Evolutionary conservation across 2,888 invertebrate species (phyloP), one percentile per base, ranked within the genome.

Genomic region (Cyrtodaria siliqua): DNA sequence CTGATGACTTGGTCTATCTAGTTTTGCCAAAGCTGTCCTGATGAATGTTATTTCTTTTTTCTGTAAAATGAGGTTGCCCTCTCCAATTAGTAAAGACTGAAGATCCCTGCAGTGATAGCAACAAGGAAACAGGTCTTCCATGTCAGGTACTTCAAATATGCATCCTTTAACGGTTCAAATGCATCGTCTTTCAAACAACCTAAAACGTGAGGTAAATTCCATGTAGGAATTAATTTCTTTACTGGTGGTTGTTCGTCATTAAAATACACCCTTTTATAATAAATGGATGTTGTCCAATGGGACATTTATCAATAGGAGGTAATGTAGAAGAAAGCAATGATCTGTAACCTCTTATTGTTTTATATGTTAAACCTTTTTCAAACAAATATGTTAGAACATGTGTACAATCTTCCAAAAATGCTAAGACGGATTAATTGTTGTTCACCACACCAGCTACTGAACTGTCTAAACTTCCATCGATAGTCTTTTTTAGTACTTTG

Each of bases 381-480:
- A 70, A 24, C 4, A 61, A 59, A 57, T 14, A 29, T 23, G 61
- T 56, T 8, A 62, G 20, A 18, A 60, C 60, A 52, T 60, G 44
- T 14, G 69, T 47, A 42, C 60, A 60, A 12, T 69, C 23, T 47
- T 20, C 61, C 61, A 69, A 20, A 69, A 61, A 33, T 42, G 61
- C 55, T 40, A 49, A 20, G 72, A 62, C 49, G 67, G 67, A 63
- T 68, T 72, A 55, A 63, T 75, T 62, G 8, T 74, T 18, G 23
- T 63, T 49, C 24, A 71, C 38, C n/a, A 77, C 77, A 71, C 64
- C 69, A 78, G 70, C 72, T 40, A 68, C 16, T n/a, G 18, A 72
- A 78, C 47, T 61, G 60, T 33, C 47, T 49, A 50, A 68, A 68
- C 42, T 68, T 74, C 52, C 27, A 52, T 16, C 14, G 23, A 40